These are phyloP conservation scores for Drosophila setifemur DNA, from an alignment of 1,140 invertebrate species.

Conservation along the genomic window DNA sequence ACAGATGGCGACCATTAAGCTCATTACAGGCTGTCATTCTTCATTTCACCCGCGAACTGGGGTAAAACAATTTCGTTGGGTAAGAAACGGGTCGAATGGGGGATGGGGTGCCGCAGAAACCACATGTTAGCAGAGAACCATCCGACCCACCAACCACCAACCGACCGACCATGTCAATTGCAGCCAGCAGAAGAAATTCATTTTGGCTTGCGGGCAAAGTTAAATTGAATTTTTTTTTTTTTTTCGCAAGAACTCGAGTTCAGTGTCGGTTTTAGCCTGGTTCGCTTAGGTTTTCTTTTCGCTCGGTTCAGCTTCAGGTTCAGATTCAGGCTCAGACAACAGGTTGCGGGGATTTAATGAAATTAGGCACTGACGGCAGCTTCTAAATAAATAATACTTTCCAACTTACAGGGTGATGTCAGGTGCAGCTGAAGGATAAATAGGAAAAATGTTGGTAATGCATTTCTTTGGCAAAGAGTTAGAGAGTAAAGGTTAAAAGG, in stretches of 20 bases:
- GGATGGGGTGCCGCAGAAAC: conserved; percentile 23
- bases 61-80: conserved; percentile 13
- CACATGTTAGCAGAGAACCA: conserved; percentile 37
- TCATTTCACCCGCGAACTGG: conserved; percentile 31
- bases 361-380: conserved; percentile 43
- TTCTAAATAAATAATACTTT: conserved; percentile 25
- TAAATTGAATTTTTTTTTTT: conserved; percentile 69
- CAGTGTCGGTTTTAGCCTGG: background rate
- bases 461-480: too few species aligned
- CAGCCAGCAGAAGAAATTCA: conserved; percentile 47
- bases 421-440: background rate
- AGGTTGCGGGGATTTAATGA: conserved; percentile 70
- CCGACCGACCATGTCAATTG: conserved; percentile 43
- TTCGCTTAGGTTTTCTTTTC: conserved; percentile 27
- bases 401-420: conserved; percentile 5
- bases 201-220: conserved; percentile 49
- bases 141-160: conserved; percentile 30
- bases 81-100: too few species aligned
- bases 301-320: background rate
- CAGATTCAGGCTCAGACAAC: conserved; percentile 39
- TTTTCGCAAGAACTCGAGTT: conserved; percentile 33
- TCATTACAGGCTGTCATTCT: conserved; percentile 44
- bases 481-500: background rate
- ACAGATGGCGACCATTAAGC: conserved; percentile 38
- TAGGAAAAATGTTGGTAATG: too few species aligned